Evolutionary conservation across 2,113 vertebrate species (phyloP).

Genomic region (Lota lota): DNA sequence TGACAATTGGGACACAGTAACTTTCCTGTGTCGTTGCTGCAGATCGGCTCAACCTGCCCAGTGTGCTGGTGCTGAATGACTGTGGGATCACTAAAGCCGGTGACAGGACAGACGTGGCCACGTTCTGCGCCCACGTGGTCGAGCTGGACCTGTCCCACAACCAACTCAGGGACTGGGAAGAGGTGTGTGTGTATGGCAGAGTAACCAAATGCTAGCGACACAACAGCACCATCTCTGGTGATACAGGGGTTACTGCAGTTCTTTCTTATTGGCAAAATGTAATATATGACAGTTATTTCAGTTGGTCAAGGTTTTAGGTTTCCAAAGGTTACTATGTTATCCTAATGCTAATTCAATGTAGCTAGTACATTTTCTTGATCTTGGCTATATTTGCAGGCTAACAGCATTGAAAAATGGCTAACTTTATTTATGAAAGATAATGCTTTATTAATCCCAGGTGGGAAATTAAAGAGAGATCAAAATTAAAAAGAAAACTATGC

Average conservation of each 20-base stretch:
- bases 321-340: too few relatives aligned
- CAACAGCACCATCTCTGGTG: too few relatives aligned
- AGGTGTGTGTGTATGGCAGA: constrained; percentile 70
- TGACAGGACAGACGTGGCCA: constrained; percentile 84
- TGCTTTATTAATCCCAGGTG: background rate
- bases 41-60: constrained; percentile 94
- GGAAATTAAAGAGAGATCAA: background rate
- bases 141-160: constrained; percentile 96
- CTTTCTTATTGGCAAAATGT: too few relatives aligned
- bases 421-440: too few relatives aligned
- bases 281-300: too few relatives aligned
- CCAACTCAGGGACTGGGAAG: constrained; percentile 90
- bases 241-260: too few relatives aligned
- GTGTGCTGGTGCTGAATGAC: constrained; percentile 85
- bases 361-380: too few relatives aligned
- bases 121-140: constrained; percentile 90
- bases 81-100: constrained; percentile 91
- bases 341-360: too few relatives aligned
- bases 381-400: too few relatives aligned
- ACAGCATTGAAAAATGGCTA: too few relatives aligned
- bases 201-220: background rate
- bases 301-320: too few relatives aligned
- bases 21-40: background rate
- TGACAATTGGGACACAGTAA: too few relatives aligned
- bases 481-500: background rate